Evolutionary conservation across 2,888 invertebrate genomes (phyloP).

Genomic region (Drosophila tanythrix): DNA sequence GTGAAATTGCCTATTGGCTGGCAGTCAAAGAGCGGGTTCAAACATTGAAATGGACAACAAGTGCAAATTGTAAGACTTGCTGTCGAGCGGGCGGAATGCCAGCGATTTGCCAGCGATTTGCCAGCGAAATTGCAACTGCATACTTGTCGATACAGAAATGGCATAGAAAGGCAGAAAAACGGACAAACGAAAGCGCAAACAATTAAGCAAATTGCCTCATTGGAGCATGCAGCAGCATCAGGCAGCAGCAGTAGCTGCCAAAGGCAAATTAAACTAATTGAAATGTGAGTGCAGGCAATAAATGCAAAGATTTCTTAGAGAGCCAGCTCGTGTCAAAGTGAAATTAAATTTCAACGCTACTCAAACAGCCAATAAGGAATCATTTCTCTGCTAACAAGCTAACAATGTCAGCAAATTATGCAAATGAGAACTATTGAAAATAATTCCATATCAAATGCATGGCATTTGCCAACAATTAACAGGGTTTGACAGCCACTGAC

Average conservation of each 20-base stretch:
- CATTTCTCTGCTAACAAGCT: not conserved
- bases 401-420: not conserved
- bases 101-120: conserved; percentile 40
- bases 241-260: conserved; percentile 2
- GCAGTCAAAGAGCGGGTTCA: conserved; percentile 48
- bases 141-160: conserved; percentile 37
- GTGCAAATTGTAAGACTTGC: conserved; percentile 36
- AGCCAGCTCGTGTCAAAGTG: not conserved
- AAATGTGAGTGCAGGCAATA: conserved; percentile 43
- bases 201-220: conserved; percentile 59
- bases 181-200: conserved; percentile 44
- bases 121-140: conserved; percentile 46
- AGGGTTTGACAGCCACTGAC: conserved; percentile 43
- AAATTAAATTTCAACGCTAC: conserved; percentile 22
- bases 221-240: conserved; percentile 1
- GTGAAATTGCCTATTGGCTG: conserved; percentile 64
- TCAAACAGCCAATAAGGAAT: not conserved
- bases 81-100: conserved; percentile 51
- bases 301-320: conserved; percentile 34
- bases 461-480: conserved; percentile 20
- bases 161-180: conserved; percentile 45
- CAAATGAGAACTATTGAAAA: conserved; percentile 11
- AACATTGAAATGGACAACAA: conserved; percentile 23
- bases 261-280: conserved; percentile 58
- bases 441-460: conserved; percentile 8